Evolutionary conservation across 2,888 invertebrate genomes (phyloP), one percentile per base, ranked within the genome.

Genomic region (Erebia epiphron): DNA sequence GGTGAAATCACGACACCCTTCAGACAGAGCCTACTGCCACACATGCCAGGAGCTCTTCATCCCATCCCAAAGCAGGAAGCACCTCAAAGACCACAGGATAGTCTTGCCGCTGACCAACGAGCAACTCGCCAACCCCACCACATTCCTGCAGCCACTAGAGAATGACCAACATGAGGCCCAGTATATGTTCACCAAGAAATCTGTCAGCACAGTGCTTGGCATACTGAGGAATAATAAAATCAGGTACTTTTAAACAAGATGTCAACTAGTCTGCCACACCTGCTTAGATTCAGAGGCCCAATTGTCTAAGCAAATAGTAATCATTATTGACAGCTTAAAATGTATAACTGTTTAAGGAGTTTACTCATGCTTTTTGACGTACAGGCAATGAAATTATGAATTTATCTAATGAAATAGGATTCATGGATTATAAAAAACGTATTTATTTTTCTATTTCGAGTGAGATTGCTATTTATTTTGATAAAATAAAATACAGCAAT

Each of bases 81-180:
- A 97, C 81, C 76, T 80, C 0, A 89, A 92, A 71, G 96, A 97
- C 79, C 92, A 93, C 73, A 86, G 93, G 35, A 80, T 95, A 0
- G 83, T 89, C 11, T 87, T 86, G 46, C 89, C 92, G 35, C 79
- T 97, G 8, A 91, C 93, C 0, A 94, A 95, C 79, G 88, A 95
- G 74, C 91, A 95, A 74, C 85, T 97, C 26, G 79, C 81, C 2
- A 92, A 94, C 77, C 97, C 97, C 0, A 95, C 96, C 0, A 92
- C 94, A 69, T 94, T 97, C 80, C 85, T 98, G 11, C 93, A 94
- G 43, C 95, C 97, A 0, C 82, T 96, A 14, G 95, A 96, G 61
- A 95, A 97, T 87, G 95, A 97, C 65, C 96, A 97, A 77, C 96
- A 95, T 35, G 97, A 98, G 88, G 98, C 98, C 0, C 98, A 98